Base-by-base conservation (phyloP, 2,113 vertebrate species). In the Periophthalmus modestus region DNA sequence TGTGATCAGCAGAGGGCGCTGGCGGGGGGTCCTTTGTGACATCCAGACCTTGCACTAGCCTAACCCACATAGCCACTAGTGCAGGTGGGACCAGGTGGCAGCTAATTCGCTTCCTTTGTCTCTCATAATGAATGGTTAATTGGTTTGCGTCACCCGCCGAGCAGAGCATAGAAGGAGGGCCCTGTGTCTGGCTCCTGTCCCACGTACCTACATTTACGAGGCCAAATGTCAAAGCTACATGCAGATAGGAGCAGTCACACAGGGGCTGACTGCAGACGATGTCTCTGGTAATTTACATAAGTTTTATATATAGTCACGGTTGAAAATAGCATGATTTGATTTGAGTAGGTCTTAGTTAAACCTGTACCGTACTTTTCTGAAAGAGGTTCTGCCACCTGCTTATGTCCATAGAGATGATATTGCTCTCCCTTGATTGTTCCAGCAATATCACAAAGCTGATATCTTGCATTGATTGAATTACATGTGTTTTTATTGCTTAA, bases 101-200 rank as follows among this genome's bases (percentile, higher is more conserved):
- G 83, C 83, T 89, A 89, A 91, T 92, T 93, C 78, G 54, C 90
- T 93, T 92, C 90, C 87, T 88, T 89, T 87, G 90, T 90, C 89
- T 90, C 88, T 91, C 88, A 85, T 94, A 93, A 94, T 92, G 92
- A 94, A 93, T 90, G 73, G 85, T 92, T 94, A 94, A 94, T 94
- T 94, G 92, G 91, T 93, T 94, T 91, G 87, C 84, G 69, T 89
- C 90, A 80, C 93, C 93, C 82, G 85, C 82, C 18, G 93, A 83
- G 93, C 55, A 5, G 78, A 74, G 87, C 75, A 79, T 86, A 85
- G 87, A 89, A 90, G 68, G 78, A 73, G 84, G 88, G 81, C 86
- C 81, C 79, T 24, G 69, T 74, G 76, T 24, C 73, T 71, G 81
- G 77, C 77, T 54, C 74, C 79, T 52, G 61, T 77, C 79, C 77